Evolutionary conservation across 2,113 vertebrate species (phyloP).

Genomic region (Lucifuga dentata): DNA sequence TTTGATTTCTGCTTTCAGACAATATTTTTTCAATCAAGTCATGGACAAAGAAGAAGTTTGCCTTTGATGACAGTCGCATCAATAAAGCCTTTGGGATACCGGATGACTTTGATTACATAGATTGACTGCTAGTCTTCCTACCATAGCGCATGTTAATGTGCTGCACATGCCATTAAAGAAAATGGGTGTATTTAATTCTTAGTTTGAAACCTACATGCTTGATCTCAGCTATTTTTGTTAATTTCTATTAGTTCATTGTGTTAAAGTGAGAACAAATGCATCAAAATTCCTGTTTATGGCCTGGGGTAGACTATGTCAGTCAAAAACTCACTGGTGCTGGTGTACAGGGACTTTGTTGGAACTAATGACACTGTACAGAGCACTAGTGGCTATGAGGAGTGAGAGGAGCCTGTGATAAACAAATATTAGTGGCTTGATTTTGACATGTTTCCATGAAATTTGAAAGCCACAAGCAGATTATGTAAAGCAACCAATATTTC

Average conservation of each 20-base stretch:
- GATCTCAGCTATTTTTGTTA: slow-evolving; percentile 15
- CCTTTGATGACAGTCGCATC: slow-evolving; percentile 91
- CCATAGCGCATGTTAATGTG: background rate
- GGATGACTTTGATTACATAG: slow-evolving; percentile 97
- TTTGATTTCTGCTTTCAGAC: slow-evolving; percentile 83
- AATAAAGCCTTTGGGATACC: slow-evolving; percentile 98
- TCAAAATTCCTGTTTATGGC: background rate
- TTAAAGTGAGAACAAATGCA: slow-evolving; percentile 16
- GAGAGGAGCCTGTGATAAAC: slow-evolving; percentile 34
- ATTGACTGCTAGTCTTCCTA: slow-evolving; percentile 76
- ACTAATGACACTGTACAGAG: slow-evolving; percentile 47
- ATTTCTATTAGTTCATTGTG: background rate
- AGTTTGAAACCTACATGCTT: slow-evolving; percentile 2
- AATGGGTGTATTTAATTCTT: slow-evolving; percentile 5
- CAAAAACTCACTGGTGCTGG: too few relatives aligned
- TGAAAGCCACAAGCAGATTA: slow-evolving; percentile 61
- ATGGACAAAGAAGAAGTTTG: slow-evolving; percentile 97
- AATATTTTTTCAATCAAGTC: slow-evolving; percentile 97
- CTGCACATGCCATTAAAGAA: background rate
- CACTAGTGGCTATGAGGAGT: slow-evolving; percentile 35
- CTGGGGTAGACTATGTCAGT: too few relatives aligned
- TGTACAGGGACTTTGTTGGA: slow-evolving; percentile 50
- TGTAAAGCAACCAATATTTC: slow-evolving; percentile 50
- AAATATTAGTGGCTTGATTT: slow-evolving; percentile 52
- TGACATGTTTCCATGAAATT: slow-evolving; percentile 79